A percentile compares a stretch with the other conserved stretches of the same genome.
These are phyloP conservation scores for Seladonia tumulorum DNA, from an alignment of 2,888 invertebrate genomes.

Conservation along the genomic window DNA sequence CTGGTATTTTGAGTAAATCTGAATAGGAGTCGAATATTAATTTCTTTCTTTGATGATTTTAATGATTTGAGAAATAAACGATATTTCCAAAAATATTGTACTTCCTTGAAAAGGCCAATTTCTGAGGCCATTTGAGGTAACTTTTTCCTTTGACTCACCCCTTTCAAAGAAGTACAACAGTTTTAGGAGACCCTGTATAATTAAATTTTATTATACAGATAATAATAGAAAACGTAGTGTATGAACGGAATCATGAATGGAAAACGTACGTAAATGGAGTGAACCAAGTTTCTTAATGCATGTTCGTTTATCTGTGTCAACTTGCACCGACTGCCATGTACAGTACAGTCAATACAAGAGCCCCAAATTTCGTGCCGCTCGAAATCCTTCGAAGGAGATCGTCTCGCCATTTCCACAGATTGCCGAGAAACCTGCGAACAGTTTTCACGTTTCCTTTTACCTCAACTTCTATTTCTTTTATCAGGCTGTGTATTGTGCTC, in stretches of 20 bases:
- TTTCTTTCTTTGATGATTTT: too few relatives aligned
- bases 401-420: background rate
- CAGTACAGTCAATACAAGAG: background rate
- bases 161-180: too few relatives aligned
- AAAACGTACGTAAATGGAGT: background rate
- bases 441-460: background rate
- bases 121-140: too few relatives aligned
- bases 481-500: background rate
- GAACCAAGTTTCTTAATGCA: background rate
- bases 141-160: too few relatives aligned
- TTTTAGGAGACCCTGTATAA: too few relatives aligned
- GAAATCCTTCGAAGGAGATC: background rate
- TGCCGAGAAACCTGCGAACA: background rate
- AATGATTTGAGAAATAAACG: too few relatives aligned
- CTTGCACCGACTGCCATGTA: background rate
- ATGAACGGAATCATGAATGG: background rate
- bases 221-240: background rate
- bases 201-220: background rate
- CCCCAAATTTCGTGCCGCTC: background rate
- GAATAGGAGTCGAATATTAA: too few relatives aligned
- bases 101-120: too few relatives aligned
- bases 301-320: slow-evolving; percentile 3
- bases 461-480: background rate
- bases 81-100: too few relatives aligned
- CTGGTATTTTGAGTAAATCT: too few relatives aligned